Evolutionary conservation across 2,888 invertebrate genomes (phyloP), one percentile per base, ranked within the genome.

Genomic region (Phengaris alcon): DNA sequence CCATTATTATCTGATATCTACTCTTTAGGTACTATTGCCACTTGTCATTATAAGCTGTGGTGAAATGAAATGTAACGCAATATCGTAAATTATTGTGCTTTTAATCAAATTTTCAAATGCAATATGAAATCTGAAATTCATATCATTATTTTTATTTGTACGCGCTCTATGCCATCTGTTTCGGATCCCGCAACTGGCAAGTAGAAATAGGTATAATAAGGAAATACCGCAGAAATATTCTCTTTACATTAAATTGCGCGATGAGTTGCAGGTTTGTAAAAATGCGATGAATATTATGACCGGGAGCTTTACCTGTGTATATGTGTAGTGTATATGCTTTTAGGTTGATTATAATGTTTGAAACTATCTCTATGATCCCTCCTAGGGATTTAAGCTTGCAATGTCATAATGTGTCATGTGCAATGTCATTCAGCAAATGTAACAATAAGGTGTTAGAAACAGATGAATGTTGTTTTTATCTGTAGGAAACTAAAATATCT

Each of bases 231-330:
- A 6, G 35, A 35, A 64, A 64, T 64, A 35, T 64, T 64, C 6
- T 12, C 12, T 35, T 64, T 12, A 35, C 35, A 12, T 64, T 10
- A 64, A 35, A 64, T 52, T 10, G 35, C 64, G 35, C 12, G 64
- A 64, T 64, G 64, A 64, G 64, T 64, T 64, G 64, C 64, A 35
- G 64, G 35, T 22, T 35, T 64, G 35, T 59, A 64, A 64, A 35
- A 64, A 64, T 64, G 35, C 64, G 35, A 64, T 35, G 52, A 52
- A 52, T 10, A 52, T 52, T 64, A 64, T 64, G 22, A 64, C 35
- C 12, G 64, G 64, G 35, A 64, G 12, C 22, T 35, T 35, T 35
- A 35, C 35, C 35, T 35, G 35, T 35, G 35, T 35, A 22, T 35
- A 2, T 35, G 35, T 35, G 35, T 35, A 10, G 4, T 22, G 4